Percentiles rank a stretch among this genome's conserved stretches.
phyloP scores from a whole-genome alignment of 2,113 vertebrate genomes.

The Syngnathus typhle region DNA sequence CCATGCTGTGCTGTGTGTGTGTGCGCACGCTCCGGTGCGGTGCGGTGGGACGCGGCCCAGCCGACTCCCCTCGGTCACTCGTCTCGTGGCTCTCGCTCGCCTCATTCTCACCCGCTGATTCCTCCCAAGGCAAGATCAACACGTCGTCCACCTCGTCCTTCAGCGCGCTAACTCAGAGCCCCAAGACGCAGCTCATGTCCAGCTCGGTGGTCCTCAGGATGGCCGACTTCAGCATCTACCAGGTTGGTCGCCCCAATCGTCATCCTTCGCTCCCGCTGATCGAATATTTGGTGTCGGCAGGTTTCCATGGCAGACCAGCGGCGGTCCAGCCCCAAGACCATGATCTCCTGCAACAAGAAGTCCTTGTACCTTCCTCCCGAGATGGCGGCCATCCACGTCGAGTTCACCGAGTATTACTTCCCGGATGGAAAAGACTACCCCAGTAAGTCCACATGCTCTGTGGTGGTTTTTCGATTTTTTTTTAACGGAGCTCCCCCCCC shows the following conservation, averaged over 20 bases:
- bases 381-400: constrained; percentile 94
- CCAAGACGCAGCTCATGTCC: constrained; percentile 89
- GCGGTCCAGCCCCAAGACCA: constrained; percentile 88
- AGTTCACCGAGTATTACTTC: constrained; percentile 98
- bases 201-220: constrained; percentile 93
- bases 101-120: constrained; percentile 1
- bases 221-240: constrained; percentile 96
- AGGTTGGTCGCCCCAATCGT: constrained; percentile 67
- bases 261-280: not conserved
- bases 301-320: constrained; percentile 94
- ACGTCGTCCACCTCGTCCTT: constrained; percentile 71
- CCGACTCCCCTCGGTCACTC: constrained; percentile 2
- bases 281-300: constrained; percentile 50
- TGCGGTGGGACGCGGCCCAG: constrained; percentile 57
- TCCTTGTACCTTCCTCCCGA: constrained; percentile 92
- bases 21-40: constrained; percentile 48
- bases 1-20: constrained; percentile 50
- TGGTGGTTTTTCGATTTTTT: no score
- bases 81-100: constrained; percentile 8
- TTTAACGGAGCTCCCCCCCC: no score
- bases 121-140: constrained; percentile 66
- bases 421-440: constrained; percentile 95
- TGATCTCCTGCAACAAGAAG: constrained; percentile 99
- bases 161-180: constrained; percentile 69
- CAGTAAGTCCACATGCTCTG: constrained; percentile 71